Conservation (phyloP, 2,113 vertebrate genomes). For the Hystrix brachyura region DNA sequence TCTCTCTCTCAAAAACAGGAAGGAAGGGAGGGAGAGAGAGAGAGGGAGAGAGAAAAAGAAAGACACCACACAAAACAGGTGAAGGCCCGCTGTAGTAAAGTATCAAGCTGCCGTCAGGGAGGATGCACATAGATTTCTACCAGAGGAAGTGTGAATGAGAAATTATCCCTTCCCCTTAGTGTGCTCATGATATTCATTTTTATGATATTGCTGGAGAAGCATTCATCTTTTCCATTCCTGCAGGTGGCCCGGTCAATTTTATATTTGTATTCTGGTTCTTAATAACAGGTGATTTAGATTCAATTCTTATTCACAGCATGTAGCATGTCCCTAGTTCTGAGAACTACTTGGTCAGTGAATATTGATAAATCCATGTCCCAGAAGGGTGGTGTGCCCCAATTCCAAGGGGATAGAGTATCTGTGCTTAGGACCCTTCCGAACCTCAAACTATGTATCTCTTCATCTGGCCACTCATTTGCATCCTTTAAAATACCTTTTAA, state of each 20-base stretch:
- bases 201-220: not conserved
- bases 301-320: not conserved
- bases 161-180: not conserved
- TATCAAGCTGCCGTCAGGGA: not conserved
- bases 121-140: not conserved
- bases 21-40: not conserved
- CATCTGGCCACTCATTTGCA: not conserved
- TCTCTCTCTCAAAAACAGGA: not conserved
- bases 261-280: not conserved
- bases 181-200: not conserved
- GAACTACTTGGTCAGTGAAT: not conserved
- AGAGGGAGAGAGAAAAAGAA: not conserved
- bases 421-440: not conserved
- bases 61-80: not conserved
- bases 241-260: not conserved
- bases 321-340: not conserved
- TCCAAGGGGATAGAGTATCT: not conserved
- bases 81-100: not conserved
- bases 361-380: not conserved
- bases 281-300: not conserved
- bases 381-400: not conserved
- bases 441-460: not conserved
- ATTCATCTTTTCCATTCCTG: not conserved
- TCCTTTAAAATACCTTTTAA: not conserved
- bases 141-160: not conserved